A percentile compares a stretch with the other conserved stretches of the same genome.
These are phyloP conservation scores for Actinia tenebrosa DNA, from an alignment of 64 coral and sea anemone genomes.

Conservation along the genomic window DNA sequence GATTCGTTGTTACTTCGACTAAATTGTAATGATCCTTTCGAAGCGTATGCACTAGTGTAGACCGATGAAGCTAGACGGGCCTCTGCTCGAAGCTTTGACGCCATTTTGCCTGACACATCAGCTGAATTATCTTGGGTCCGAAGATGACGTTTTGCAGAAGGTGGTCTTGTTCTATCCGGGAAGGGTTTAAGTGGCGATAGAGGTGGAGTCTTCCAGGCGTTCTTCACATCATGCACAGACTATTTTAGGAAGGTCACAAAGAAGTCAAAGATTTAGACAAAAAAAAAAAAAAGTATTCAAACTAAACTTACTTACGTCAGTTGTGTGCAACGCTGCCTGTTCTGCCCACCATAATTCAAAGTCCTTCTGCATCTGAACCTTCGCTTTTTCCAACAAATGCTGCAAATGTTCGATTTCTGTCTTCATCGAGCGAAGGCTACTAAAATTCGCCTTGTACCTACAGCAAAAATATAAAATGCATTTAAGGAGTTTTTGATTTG, in stretches of 20 bases:
- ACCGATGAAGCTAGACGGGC: constrained; percentile 64
- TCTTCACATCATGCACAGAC: constrained; percentile 43
- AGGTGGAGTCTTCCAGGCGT: constrained; percentile 84
- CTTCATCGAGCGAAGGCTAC: constrained; percentile 84
- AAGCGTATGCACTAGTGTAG: constrained; percentile 20
- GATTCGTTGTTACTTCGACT: background rate
- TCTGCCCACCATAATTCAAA: constrained; percentile 98
- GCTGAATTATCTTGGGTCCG: constrained; percentile 15
- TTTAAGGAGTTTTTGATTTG: background rate
- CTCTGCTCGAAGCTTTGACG: constrained; percentile 64
- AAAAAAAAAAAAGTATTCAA: background rate
- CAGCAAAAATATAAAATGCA: background rate
- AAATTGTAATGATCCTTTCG: constrained; percentile 11
- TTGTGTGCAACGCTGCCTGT: constrained; percentile 50
- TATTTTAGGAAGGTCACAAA: background rate
- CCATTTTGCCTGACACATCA: constrained; percentile 49
- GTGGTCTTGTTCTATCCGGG: constrained; percentile 28
- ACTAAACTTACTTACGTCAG: background rate
- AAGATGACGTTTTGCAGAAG: constrained; percentile 52
- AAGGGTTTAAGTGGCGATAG: constrained; percentile 60
- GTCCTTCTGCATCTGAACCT: constrained; percentile 99
- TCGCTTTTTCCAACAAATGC: constrained; percentile 86
- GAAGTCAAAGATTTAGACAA: background rate
- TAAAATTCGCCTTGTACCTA: constrained; percentile 93
- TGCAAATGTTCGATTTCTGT: constrained; percentile 98